A percentile compares a stretch with the other conserved stretches of the same genome.
phyloP scores from a whole-genome alignment of 64 coral and sea anemone species.

The Actinia tenebrosa region DNA sequence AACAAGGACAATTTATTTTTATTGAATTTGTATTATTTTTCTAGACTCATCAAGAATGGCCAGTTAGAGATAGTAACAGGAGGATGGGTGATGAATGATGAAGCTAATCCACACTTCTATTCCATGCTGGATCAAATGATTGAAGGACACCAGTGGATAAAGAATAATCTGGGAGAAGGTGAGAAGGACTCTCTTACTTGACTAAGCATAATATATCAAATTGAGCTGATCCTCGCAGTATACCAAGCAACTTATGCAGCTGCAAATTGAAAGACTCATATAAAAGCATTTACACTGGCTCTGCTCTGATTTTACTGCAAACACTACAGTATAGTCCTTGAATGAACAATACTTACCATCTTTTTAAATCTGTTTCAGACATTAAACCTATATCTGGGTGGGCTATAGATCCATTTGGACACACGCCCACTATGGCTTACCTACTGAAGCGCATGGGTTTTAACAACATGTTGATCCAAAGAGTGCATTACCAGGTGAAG shows the following conservation, averaged over 20 bases:
- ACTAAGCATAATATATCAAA: too few species aligned
- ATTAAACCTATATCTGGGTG: slow-evolving; percentile 88
- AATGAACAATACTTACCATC: too few species aligned
- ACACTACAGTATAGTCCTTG: too few species aligned
- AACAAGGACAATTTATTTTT: too few species aligned
- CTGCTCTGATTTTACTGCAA: too few species aligned
- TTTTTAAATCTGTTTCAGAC: slow-evolving; percentile 15
- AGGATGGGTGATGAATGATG: slow-evolving; percentile 99
- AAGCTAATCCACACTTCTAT: slow-evolving; percentile 95
- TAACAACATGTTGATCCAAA: slow-evolving; percentile 89
- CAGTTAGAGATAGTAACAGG: slow-evolving; percentile 95
- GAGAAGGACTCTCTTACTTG: not conserved
- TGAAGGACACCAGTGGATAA: slow-evolving; percentile 96
- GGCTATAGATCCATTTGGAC: slow-evolving; percentile 99
- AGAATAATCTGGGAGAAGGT: slow-evolving; percentile 70
- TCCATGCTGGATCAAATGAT: slow-evolving; percentile 96
- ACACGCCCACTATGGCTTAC: slow-evolving; percentile 96
- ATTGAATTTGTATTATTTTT: not conserved
- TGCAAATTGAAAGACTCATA: too few species aligned
- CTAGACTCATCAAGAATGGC: slow-evolving; percentile 60
- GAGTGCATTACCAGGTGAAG: slow-evolving; percentile 94
- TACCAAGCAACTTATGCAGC: too few species aligned
- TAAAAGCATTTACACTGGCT: too few species aligned
- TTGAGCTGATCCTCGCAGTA: too few species aligned
- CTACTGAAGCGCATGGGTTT: slow-evolving; percentile 82